These are phyloP conservation scores for Loxodonta africana DNA, from an alignment of 2,113 vertebrate genomes.

Conservation along the genomic window DNA sequence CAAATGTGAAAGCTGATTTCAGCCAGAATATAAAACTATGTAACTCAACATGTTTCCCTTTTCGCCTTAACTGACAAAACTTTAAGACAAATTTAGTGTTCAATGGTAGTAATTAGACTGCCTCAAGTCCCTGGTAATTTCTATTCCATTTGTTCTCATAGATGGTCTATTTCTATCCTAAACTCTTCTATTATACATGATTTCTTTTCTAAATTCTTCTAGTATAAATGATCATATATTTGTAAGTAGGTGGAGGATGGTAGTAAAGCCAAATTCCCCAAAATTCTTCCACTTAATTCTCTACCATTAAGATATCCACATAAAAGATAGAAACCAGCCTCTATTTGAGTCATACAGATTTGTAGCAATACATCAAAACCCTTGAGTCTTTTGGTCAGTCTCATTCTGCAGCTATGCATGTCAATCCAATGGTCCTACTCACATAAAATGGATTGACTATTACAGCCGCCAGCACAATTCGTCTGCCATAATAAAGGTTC, in stretches of 20 bases:
- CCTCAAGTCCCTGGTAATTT: constrained; percentile 62
- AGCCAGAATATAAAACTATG: constrained; percentile 52
- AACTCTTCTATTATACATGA: constrained; percentile 9
- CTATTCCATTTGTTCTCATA: constrained; percentile 49
- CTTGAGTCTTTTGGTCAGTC: not conserved
- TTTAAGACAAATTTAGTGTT: constrained; percentile 62
- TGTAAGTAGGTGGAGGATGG: constrained; percentile 40
- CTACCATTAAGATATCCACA: not conserved
- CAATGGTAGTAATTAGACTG: constrained; percentile 65
- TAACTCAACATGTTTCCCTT: constrained; percentile 31
- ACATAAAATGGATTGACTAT: not conserved
- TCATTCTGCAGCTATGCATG: not conserved
- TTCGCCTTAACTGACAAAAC: constrained; percentile 67
- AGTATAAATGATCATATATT: constrained; percentile 42
- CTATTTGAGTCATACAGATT: not conserved
- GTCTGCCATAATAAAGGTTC: constrained; percentile 34
- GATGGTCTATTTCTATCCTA: constrained; percentile 44
- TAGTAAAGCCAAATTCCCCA: constrained; percentile 2
- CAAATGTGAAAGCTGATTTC: constrained; percentile 67
- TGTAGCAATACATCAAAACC: not conserved
- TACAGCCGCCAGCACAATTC: not conserved
- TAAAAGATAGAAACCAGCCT: not conserved
- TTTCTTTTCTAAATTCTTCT: constrained; percentile 46
- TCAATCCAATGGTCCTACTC: not conserved
- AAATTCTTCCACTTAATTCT: constrained; percentile 5